Evolutionary conservation across 2,888 invertebrate genomes (phyloP), one percentile per base, ranked within the genome.

Genomic region (Proisotoma minuta): DNA sequence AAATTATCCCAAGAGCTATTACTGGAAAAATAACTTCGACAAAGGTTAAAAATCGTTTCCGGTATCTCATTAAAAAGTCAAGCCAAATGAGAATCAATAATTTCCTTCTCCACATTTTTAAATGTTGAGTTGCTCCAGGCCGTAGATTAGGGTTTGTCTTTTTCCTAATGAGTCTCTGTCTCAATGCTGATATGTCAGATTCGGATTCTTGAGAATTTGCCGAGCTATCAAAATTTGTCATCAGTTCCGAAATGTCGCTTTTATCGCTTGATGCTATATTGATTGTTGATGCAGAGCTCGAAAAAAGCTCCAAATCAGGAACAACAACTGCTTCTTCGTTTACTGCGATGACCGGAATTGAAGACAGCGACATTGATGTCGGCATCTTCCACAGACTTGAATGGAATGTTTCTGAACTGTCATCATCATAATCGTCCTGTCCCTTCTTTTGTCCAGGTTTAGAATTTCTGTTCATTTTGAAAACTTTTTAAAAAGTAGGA

Each of bases 1-100:
- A 54, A 34, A 56, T 40, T 29, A 39, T 18, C 18, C 10, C n/a
- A 28, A 47, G 54, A n/a, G 24, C 22, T 1, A 66, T 22, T 1
- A 63, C 39, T 5, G 67, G 67, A 12, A 58, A 27, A 10, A 64
- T 4, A 10, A 68, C 1, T 27, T 68, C 67, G n/a, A 53, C 52
- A 18, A 60, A 62, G 1, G 59, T 57, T 0, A 24, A 20, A 28
- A 60, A 48, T 15, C 18, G 18, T 4, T 39, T 59, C 8, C 67
- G 60, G 20, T 52, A 57, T 23, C 60, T 51, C 54, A 62, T 54
- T 15, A 62, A 15, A 23, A 68, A 65, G 22, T 68, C 60, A n/a
- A 68, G 58, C 54, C 64, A 50, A 0, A 68, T 34, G 1, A 62
- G 60, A 23, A 62, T 59, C 22, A 65, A 23, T 4, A 68, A 34